Conservation (phyloP, 2,113 vertebrate genomes). For the Macroglossus sobrinus region DNA sequence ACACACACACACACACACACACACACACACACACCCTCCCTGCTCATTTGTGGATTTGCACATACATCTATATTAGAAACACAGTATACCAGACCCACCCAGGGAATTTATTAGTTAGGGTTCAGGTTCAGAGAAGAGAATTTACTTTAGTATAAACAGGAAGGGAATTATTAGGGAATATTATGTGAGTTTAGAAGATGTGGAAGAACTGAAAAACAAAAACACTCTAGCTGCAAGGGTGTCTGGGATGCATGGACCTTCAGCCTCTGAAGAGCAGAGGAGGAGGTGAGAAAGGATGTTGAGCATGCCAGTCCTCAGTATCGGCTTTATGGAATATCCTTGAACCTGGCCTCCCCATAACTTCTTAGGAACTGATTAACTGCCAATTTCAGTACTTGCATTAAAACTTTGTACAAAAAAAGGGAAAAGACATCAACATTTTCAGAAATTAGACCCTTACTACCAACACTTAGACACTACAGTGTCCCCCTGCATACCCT, state of each 20-base stretch:
- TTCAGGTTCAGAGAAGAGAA: neutral
- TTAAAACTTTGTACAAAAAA: neutral
- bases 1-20: neutral
- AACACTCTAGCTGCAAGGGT: neutral
- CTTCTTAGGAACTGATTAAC: slow-evolving; percentile 6
- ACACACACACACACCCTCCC: neutral
- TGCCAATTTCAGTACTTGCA: neutral
- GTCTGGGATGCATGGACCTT: neutral
- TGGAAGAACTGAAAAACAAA: neutral
- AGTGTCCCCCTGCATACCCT: neutral
- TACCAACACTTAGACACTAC: neutral
- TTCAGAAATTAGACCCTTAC: neutral
- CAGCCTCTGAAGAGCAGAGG: neutral
- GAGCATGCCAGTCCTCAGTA: neutral
- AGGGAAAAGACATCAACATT: neutral
- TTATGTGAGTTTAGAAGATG: neutral
- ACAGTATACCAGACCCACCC: neutral
- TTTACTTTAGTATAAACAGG: neutral
- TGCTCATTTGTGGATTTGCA: neutral
- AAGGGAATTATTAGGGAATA: neutral
- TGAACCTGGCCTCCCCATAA: neutral
- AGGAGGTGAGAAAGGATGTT: neutral
- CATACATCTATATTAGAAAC: neutral
- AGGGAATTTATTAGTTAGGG: neutral
- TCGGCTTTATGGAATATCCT: neutral